phyloP scores from a whole-genome alignment of 2,113 vertebrate species.

The Phaetusa simplex region DNA sequence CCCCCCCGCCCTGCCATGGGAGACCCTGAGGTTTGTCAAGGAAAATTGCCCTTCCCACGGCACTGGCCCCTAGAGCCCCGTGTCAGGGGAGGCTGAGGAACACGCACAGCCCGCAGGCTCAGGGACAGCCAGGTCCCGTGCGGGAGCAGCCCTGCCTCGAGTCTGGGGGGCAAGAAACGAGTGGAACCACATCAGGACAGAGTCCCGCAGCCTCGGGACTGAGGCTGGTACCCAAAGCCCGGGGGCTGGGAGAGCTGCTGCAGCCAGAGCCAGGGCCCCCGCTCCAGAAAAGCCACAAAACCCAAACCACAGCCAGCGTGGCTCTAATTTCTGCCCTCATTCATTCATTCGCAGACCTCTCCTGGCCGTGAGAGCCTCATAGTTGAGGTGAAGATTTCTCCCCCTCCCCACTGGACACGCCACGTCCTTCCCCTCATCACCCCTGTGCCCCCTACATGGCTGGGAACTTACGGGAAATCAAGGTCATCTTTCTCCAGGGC shows the following conservation, averaged over 20 bases:
- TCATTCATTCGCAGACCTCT: background rate
- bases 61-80: background rate
- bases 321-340: background rate
- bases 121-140: background rate
- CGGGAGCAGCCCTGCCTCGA: background rate
- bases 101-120: accelerated
- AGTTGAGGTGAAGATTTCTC: background rate
- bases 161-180: background rate
- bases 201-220: background rate
- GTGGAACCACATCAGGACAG: background rate
- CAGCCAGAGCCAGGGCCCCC: accelerated
- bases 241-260: background rate
- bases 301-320: background rate
- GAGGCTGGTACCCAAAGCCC: background rate
- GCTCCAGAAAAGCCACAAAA: background rate
- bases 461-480: constrained; percentile 89
- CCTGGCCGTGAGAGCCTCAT: accelerated
- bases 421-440: background rate
- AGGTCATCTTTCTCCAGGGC: constrained; percentile 92
- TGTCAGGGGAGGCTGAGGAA: accelerated
- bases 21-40: no score
- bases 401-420: no score
- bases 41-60: background rate
- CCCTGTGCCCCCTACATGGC: background rate
- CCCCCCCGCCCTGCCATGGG: no score